phyloP scores from a whole-genome alignment of 2,888 invertebrate genomes.

The Hirtodrosophila histrioides region DNA sequence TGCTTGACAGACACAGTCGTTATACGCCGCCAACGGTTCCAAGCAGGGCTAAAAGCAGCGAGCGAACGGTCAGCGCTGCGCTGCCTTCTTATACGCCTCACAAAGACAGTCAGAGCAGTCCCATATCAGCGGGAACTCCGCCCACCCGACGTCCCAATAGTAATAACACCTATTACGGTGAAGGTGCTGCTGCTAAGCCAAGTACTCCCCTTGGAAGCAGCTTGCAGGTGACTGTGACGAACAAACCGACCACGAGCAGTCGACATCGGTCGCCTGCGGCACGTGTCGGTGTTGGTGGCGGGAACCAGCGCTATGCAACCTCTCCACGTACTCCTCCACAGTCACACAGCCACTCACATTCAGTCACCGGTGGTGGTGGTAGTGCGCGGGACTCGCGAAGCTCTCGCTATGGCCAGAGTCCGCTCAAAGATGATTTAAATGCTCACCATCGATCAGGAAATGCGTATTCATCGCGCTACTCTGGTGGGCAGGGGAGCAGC shows the following conservation, averaged over 20 bases:
- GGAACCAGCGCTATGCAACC: constrained; percentile 74
- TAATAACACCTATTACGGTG: constrained; percentile 76
- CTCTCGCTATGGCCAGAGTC: constrained; percentile 74
- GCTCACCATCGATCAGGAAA: constrained; percentile 70
- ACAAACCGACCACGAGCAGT: constrained; percentile 63
- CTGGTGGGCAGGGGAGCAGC: constrained; percentile 45
- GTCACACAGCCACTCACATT: constrained; percentile 54
- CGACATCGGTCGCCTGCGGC: constrained; percentile 75
- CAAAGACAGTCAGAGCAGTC: constrained; percentile 82
- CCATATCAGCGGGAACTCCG: constrained; percentile 82
- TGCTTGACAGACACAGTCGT: constrained; percentile 75
- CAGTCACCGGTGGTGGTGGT: constrained; percentile 21
- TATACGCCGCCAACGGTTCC: constrained; percentile 82
- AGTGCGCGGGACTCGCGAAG: constrained; percentile 66
- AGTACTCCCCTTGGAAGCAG: constrained; percentile 64
- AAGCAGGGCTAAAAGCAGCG: constrained; percentile 62
- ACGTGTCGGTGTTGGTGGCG: constrained; percentile 37
- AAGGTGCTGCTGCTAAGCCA: constrained; percentile 47
- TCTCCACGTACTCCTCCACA: constrained; percentile 84
- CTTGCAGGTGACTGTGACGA: constrained; percentile 80
- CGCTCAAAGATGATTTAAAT: constrained; percentile 64
- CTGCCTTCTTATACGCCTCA: constrained; percentile 67
- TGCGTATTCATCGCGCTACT: constrained; percentile 79
- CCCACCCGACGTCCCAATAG: constrained; percentile 82
- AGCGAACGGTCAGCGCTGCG: constrained; percentile 69